Evolutionary conservation across 2,888 invertebrate genomes (phyloP).

Genomic region (Orthosia cruda): DNA sequence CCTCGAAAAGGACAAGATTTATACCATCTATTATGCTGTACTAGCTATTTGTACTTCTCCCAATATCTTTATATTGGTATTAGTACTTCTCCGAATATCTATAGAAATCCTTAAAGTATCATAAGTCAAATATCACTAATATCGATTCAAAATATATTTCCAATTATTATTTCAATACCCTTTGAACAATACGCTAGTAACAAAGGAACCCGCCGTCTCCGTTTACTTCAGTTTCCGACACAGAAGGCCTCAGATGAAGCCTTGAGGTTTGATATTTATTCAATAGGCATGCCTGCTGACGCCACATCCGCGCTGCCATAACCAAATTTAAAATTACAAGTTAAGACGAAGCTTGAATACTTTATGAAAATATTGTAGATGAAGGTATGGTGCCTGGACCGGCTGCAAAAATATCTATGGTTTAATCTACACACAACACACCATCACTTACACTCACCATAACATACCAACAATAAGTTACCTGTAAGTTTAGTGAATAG

Average conservation of each 20-base stretch:
- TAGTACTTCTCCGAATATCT: no score
- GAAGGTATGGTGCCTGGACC: neutral
- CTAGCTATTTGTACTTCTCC: no score
- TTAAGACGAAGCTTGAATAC: slow-evolving; percentile 49
- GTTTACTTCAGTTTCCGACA: slow-evolving; percentile 16
- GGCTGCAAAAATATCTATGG: no score
- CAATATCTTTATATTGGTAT: no score
- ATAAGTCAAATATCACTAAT: no score
- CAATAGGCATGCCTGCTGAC: slow-evolving; percentile 60
- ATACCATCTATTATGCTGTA: no score
- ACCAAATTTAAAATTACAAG: slow-evolving; percentile 66
- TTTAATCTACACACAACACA: no score
- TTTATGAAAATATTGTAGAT: slow-evolving; percentile 19
- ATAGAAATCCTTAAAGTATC: no score
- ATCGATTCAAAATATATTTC: neutral
- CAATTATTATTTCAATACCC: neutral
- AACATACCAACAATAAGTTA: no score
- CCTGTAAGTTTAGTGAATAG: no score
- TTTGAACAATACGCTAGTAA: slow-evolving; percentile 8
- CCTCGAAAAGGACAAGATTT: no score
- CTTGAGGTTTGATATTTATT: slow-evolving; percentile 77
- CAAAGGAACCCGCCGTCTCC: slow-evolving; percentile 12
- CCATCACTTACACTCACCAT: no score
- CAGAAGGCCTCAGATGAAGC: slow-evolving; percentile 52
- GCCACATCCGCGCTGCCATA: slow-evolving; percentile 57